Base-by-base conservation (phyloP, 1,140 invertebrate species). In the Homalodisca vitripennis region DNA sequence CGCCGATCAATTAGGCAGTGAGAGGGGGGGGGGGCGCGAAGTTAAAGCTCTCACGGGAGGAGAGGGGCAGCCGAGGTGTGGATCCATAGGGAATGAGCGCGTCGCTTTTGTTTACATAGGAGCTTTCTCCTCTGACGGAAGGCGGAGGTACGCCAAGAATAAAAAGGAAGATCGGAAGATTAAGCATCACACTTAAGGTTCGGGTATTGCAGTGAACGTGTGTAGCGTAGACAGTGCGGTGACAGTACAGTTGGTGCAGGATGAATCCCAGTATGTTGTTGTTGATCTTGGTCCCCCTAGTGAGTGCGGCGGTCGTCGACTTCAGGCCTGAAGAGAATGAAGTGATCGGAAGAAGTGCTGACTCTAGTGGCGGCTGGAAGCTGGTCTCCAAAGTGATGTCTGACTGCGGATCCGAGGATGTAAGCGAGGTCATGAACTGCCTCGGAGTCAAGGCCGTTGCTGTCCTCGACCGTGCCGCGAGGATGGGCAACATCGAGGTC, bases 391-490 rank as follows among this genome's bases (percentile, higher is more conserved):
- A 79, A 2, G 73, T 79, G 14, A 71, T 77, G 0, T 77, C 79
- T 2, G 82, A 86, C 22, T 77, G 76, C 55, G 65, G 65, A 14
- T 47, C 65, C 14, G 70, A 73, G 26, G 72, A 71, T 17, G 67
- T 70, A 30, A 14, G 51, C 14, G 82, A 84, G 29, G 73, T 86
- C 48, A 74, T 84, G 71, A 83, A 80, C 60, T 88, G 87, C 75
- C 72, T 86, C 41, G 82, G 84, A 27, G 82, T 87, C 41, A 88
- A 87, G 73, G 81, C 84, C 12, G 79, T 84, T 64, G 81, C 80
- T 20, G 80, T 80, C 10, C 67, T 89, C 17, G 80, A 85, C 48
- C 82, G 84, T 57, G 86, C 86, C 0, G 79, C 85, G 22, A 82
- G 84, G 69, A 84, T 84, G 67, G 78, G 78, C 67, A 82, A 86